These are phyloP conservation scores for Sebastes matsubarae DNA, from an alignment of 2,797 vertebrate species.

Conservation along the genomic window DNA sequence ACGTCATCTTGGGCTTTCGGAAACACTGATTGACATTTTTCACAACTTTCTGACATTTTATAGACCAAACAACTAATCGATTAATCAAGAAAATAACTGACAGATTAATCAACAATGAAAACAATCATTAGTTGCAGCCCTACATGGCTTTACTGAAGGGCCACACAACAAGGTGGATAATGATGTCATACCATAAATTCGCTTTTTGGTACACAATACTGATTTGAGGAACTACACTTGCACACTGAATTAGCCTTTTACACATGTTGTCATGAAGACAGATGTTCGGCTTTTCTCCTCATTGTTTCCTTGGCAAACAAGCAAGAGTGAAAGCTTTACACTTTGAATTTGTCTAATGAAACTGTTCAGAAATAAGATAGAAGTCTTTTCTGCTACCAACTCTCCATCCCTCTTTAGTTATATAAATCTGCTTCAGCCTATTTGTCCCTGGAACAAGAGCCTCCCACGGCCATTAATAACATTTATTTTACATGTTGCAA, in stretches of 20 bases:
- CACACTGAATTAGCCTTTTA: not conserved
- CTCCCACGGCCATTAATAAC: conserved; percentile 37
- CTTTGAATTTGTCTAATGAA: conserved; percentile 4
- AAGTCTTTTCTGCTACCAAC: not conserved
- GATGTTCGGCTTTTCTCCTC: not conserved
- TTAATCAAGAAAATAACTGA: too few species aligned
- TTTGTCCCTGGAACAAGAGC: conserved; percentile 22
- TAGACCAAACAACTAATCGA: too few species aligned
- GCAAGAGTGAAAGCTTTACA: not conserved
- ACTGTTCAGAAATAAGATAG: conserved; percentile 1
- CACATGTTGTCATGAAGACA: not conserved
- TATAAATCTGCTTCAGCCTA: conserved; percentile 1
- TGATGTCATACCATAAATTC: not conserved
- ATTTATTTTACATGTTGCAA: conserved; percentile 46
- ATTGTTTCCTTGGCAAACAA: not conserved
- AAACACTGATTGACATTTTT: too few species aligned
- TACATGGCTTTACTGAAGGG: not conserved
- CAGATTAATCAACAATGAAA: too few species aligned
- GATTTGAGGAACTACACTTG: not conserved
- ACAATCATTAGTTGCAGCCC: too few species aligned
- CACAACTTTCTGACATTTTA: too few species aligned
- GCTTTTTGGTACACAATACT: not conserved
- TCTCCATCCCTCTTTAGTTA: not conserved
- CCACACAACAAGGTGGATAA: not conserved
- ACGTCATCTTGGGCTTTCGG: too few species aligned